These are phyloP conservation scores for Anthonomus grandis DNA, from an alignment of 1,140 invertebrate species.

Conservation along the genomic window DNA sequence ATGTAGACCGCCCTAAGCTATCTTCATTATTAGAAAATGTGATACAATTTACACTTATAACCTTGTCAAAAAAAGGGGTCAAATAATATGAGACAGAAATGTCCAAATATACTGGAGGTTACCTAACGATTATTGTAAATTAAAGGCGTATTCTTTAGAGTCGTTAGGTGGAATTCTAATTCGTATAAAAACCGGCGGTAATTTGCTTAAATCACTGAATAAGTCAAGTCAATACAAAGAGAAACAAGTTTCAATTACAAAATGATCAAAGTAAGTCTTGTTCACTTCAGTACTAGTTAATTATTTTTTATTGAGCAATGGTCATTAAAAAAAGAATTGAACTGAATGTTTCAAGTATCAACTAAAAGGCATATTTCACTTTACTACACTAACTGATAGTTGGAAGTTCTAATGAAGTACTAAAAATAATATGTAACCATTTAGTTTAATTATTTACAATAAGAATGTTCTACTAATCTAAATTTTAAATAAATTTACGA, in stretches of 20 bases:
- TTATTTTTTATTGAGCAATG: slow-evolving; percentile 12
- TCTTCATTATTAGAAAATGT: no score
- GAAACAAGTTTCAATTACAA: not conserved
- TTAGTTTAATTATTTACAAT: no score
- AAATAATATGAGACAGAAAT: slow-evolving; percentile 1
- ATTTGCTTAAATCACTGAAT: slow-evolving; percentile 4
- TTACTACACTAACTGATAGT: no score
- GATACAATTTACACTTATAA: no score
- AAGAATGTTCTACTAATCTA: no score
- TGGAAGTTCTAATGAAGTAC: no score
- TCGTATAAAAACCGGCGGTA: slow-evolving; percentile 3
- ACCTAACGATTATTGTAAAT: not conserved
- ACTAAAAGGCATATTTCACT: no score
- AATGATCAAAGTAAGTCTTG: slow-evolving; percentile 13
- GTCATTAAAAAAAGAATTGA: no score
- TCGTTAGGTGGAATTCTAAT: not conserved
- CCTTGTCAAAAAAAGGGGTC: slow-evolving; percentile 17
- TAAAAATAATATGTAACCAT: no score
- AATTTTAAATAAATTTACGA: no score
- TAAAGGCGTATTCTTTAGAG: slow-evolving; percentile 1
- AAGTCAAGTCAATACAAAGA: not conserved
- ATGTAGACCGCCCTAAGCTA: no score
- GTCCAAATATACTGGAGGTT: not conserved
- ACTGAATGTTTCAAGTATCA: no score
- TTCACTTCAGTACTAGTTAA: slow-evolving; percentile 4